Base-by-base conservation (phyloP, 2,113 vertebrate species). In the Halcyon senegalensis region DNA sequence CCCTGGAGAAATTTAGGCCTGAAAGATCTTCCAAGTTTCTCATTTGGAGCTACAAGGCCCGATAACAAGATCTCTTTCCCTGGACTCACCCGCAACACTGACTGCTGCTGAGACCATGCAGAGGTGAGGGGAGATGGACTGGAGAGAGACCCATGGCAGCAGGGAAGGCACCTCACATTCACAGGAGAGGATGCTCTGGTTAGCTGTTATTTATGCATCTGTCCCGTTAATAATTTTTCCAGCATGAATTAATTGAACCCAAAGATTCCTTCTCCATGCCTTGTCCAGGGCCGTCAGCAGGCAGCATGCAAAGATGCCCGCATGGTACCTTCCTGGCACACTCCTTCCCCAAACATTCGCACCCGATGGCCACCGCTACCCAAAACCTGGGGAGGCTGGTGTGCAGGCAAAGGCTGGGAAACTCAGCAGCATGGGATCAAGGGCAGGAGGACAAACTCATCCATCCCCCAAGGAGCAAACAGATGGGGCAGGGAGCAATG, bases 1-100 rank as follows among this genome's bases (percentile, higher is more conserved):
- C 94, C 95, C 96, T 10, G 20, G 93, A 96, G 94, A 93, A 96
- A 96, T 94, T 93, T 76, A 92, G 76, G 76, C 35, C 70, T 96
- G 86, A 93, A 96, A 96, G 64, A 95, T 81, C 93, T 86, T 78
- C 68, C 0, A 5, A 93, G 93, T 88, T 92, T 70, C 85, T 96
- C 2, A 35, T 95, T 96, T 74, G 83, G 68, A 95, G 76, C 73
- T 89, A 81, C 76, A 53, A 81, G 64, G 63, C 73, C 68, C 0
- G 0, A 8, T 81, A 94, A 92, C 68, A 44, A 66, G 82, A 72
- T 62, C 79, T 70, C 75, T 48, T 93, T 77, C 41, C 86, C 79
- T 1, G 4, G 72, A 66, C 85, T 93, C 55, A 39, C 67, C 39
- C 95, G 68, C 23, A 44, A 9, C 46, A n/a, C 70, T 44, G 53